Evolutionary conservation across 2,797 vertebrate genomes (phyloP).

Genomic region (Thalassophryne amazonica): DNA sequence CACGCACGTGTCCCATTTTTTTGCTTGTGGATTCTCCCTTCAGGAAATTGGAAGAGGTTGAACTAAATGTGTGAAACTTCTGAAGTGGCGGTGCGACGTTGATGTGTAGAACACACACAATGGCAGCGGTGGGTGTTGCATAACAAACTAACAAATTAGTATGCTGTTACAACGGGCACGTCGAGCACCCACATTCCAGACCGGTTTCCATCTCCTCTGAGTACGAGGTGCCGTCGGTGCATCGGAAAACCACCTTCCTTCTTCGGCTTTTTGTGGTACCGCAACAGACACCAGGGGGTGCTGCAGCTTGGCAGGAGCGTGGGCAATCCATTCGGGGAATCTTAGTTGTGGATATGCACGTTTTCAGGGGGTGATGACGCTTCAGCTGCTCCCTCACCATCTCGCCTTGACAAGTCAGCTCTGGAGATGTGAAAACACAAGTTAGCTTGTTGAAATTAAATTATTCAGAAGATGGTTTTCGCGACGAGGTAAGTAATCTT

Average conservation of each 20-base stretch:
- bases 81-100: slow-evolving; percentile 32
- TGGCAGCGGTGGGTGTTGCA: slow-evolving; percentile 41
- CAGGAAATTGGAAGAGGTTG: slow-evolving; percentile 50
- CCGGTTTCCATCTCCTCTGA: slow-evolving; percentile 93
- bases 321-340: slow-evolving; percentile 87
- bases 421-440: slow-evolving; percentile 57
- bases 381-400: slow-evolving; percentile 87
- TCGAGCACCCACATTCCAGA: slow-evolving; percentile 90
- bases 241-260: slow-evolving; percentile 92
- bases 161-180: slow-evolving; percentile 82
- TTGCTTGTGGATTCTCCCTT: slow-evolving; percentile 49
- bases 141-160: slow-evolving; percentile 19
- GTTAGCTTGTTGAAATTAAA: too few relatives aligned
- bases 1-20: slow-evolving; percentile 58
- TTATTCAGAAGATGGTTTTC: too few relatives aligned
- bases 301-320: slow-evolving; percentile 76
- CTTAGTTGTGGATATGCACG: slow-evolving; percentile 84
- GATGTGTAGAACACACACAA: slow-evolving; percentile 53
- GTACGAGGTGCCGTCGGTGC: slow-evolving; percentile 88
- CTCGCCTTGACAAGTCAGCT: slow-evolving; percentile 86
- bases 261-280: slow-evolving; percentile 86
- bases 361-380: slow-evolving; percentile 85
- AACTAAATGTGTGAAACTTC: slow-evolving; percentile 34
- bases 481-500: too few relatives aligned
- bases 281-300: slow-evolving; percentile 83